Percentiles rank a stretch among this genome's conserved stretches.
These are phyloP conservation scores for Canis aureus DNA, from an alignment of 2,113 vertebrate species.

Conservation along the genomic window DNA sequence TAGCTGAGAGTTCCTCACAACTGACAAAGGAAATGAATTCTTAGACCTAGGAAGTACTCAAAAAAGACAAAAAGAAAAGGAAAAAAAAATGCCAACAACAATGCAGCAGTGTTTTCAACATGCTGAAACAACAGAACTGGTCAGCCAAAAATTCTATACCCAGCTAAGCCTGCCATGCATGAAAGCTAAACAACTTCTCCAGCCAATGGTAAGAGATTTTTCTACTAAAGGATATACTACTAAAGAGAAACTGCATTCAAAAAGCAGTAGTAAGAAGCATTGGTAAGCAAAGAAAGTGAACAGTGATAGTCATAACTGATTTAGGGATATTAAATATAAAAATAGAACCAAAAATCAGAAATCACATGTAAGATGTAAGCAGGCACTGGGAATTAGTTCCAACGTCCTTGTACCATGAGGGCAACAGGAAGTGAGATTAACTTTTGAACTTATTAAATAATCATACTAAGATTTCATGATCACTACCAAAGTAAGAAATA, in stretches of 20 bases:
- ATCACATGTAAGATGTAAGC: background rate
- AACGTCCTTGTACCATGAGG: background rate
- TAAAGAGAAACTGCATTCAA: background rate
- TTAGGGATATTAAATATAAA: background rate
- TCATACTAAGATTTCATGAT: background rate
- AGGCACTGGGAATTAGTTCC: background rate
- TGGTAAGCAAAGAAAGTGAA: background rate
- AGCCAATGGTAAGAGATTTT: background rate
- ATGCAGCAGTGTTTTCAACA: background rate
- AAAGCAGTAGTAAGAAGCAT: background rate
- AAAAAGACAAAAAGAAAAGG: background rate
- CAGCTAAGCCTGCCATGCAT: background rate
- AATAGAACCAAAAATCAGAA: background rate
- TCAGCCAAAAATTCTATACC: background rate
- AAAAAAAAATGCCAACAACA: background rate
- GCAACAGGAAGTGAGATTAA: background rate
- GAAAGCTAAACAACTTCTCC: background rate
- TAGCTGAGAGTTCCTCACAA: background rate
- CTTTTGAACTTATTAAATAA: background rate
- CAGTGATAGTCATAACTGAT: background rate
- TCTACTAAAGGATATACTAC: background rate
- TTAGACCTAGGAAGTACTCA: background rate
- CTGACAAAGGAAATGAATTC: background rate
- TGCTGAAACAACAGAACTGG: background rate
- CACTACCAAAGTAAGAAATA: slow-evolving; percentile 2